A percentile compares a stretch with the other conserved stretches of the same genome.
Evolutionary conservation across 1,140 invertebrate species (phyloP).

Genomic region (Triops cancriformis): DNA sequence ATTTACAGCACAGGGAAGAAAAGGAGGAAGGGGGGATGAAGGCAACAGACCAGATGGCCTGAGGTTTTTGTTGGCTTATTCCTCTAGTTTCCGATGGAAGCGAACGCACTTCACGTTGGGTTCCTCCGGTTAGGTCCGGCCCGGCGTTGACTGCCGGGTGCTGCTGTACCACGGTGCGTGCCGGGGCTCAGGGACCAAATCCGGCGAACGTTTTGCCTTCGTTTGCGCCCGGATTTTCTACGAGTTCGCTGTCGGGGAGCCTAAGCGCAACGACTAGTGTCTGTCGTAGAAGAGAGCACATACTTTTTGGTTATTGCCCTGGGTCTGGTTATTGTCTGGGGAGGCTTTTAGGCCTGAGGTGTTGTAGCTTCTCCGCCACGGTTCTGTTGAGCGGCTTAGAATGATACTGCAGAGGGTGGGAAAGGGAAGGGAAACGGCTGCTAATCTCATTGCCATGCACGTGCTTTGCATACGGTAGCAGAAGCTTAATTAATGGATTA

Average conservation of each 20-base stretch:
- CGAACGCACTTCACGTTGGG: too few relatives aligned
- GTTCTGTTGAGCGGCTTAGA: neutral
- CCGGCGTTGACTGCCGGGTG: too few relatives aligned
- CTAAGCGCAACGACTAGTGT: too few relatives aligned
- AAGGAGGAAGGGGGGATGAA: neutral
- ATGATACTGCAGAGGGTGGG: neutral
- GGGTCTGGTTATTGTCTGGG: too few relatives aligned
- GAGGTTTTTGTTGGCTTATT: neutral
- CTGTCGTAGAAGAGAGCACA: too few relatives aligned
- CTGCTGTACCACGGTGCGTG: too few relatives aligned
- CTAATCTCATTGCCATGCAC: slow-evolving; percentile 7
- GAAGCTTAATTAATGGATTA: slow-evolving; percentile 7
- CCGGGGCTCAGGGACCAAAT: too few relatives aligned
- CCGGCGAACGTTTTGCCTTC: neutral
- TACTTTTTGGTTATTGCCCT: too few relatives aligned
- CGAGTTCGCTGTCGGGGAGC: too few relatives aligned
- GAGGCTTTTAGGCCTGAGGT: too few relatives aligned
- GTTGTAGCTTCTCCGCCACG: neutral
- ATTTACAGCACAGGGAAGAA: neutral
- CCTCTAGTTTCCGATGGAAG: neutral
- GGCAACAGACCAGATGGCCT: slow-evolving; percentile 1
- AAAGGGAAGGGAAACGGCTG: neutral
- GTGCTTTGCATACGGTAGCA: slow-evolving; percentile 4
- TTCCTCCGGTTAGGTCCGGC: too few relatives aligned
- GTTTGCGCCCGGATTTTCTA: neutral